Evolutionary conservation across 2,113 vertebrate genomes (phyloP).

Genomic region (Phalacrocorax aristotelis): DNA sequence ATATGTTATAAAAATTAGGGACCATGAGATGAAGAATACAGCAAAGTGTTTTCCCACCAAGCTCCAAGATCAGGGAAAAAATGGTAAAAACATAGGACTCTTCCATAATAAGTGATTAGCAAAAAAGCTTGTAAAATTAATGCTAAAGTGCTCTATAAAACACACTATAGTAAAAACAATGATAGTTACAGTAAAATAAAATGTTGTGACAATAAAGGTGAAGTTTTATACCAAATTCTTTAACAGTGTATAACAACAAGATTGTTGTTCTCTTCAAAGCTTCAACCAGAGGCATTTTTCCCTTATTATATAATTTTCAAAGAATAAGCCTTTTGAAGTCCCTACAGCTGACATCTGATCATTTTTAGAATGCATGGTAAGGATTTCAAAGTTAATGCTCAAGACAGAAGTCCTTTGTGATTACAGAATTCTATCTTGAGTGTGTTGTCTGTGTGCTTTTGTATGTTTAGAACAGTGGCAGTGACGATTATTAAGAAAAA

Average conservation of each 20-base stretch:
- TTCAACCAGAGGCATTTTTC: background rate
- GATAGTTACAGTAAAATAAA: slow-evolving; percentile 51
- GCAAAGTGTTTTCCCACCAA: background rate
- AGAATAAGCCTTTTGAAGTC: background rate
- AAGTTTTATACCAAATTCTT: slow-evolving; percentile 42
- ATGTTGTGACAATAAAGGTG: background rate
- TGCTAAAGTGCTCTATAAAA: slow-evolving; percentile 45
- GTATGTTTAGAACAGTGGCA: background rate
- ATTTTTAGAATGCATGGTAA: background rate
- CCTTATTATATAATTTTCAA: background rate
- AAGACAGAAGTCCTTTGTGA: background rate
- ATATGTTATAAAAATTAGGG: background rate
- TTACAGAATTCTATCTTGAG: background rate
- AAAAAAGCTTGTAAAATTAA: slow-evolving; percentile 1
- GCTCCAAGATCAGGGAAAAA: background rate
- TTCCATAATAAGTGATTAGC: background rate
- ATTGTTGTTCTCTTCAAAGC: background rate
- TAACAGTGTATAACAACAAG: background rate
- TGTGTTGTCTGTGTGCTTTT: background rate
- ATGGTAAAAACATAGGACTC: background rate
- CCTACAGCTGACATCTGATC: background rate
- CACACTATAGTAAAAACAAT: slow-evolving; percentile 24
- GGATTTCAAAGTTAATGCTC: background rate
- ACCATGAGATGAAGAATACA: background rate
- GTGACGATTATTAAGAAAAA: background rate